These are phyloP conservation scores for Yponomeuta malinellus DNA, from an alignment of 2,888 invertebrate genomes.

Conservation along the genomic window DNA sequence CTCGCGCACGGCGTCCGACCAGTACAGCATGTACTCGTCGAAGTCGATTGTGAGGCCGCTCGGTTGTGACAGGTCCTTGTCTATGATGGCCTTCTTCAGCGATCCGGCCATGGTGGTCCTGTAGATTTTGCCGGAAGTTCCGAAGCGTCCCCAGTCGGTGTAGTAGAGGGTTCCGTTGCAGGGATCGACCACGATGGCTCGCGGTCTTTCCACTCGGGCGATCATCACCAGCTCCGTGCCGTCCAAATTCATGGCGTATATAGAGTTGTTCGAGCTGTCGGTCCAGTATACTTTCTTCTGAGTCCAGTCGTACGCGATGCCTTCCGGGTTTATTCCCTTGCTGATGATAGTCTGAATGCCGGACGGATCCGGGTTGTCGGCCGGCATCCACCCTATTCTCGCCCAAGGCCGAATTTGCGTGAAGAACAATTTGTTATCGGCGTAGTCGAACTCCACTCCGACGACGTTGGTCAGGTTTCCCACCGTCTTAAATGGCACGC, in stretches of 20 bases:
- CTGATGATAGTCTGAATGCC: conserved; percentile 81
- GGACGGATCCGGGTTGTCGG: conserved; percentile 79
- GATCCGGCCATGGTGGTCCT: conserved; percentile 98
- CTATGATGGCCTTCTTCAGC: conserved; percentile 89
- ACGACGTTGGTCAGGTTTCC: conserved; percentile 93
- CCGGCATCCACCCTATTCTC: conserved; percentile 87
- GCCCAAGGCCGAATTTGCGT: conserved; percentile 96
- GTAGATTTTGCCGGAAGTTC: conserved; percentile 95
- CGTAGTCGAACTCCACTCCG: conserved; percentile 96
- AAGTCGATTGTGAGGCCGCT: conserved; percentile 97
- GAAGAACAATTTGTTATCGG: conserved; percentile 90
- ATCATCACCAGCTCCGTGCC: conserved; percentile 93
- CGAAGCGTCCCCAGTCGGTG: conserved; percentile 97
- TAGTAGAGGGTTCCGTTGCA: conserved; percentile 97
- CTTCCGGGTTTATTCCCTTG: conserved; percentile 92
- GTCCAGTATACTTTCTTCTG: conserved; percentile 99
- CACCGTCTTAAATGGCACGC: conserved; percentile 89
- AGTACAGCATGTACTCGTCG: conserved; percentile 93
- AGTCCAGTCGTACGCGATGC: conserved; percentile 98
- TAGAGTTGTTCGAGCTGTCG: conserved; percentile 94
- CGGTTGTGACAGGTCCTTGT: conserved; percentile 94
- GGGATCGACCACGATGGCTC: conserved; percentile 97
- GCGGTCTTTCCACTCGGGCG: conserved; percentile 92
- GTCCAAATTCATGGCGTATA: conserved; percentile 95
- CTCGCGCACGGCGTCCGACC: conserved; percentile 97